These are phyloP conservation scores for Lucifuga dentata DNA, from an alignment of 2,113 vertebrate genomes.

Conservation along the genomic window DNA sequence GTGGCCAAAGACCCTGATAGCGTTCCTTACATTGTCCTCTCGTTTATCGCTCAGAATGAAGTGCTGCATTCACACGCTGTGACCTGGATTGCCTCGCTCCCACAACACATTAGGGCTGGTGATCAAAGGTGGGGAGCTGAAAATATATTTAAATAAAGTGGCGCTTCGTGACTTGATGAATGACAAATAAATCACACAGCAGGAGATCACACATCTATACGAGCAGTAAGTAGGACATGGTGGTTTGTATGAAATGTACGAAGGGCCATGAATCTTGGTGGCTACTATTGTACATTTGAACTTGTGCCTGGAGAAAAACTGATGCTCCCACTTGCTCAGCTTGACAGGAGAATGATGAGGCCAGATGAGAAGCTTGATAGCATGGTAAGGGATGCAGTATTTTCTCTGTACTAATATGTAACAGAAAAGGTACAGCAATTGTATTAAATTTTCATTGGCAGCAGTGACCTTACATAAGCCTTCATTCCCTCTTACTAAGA, in stretches of 20 bases:
- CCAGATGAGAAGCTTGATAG: slow-evolving; percentile 11
- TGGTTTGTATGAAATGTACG: neutral
- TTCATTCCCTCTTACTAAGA: slow-evolving; percentile 68
- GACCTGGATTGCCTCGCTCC: too few relatives aligned
- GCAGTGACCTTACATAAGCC: slow-evolving; percentile 76
- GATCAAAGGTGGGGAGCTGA: neutral
- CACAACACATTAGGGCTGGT: neutral
- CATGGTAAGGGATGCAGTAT: slow-evolving; percentile 26
- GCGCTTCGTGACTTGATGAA: too few relatives aligned
- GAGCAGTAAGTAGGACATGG: too few relatives aligned
- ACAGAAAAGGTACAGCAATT: slow-evolving; percentile 60
- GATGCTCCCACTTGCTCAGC: slow-evolving; percentile 20
- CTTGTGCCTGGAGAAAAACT: slow-evolving; percentile 11
- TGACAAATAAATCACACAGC: neutral
- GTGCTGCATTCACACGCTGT: too few relatives aligned
- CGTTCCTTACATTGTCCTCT: too few relatives aligned
- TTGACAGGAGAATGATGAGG: slow-evolving; percentile 9
- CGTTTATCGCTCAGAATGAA: too few relatives aligned
- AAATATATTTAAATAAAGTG: slow-evolving; percentile 13
- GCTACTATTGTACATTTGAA: neutral
- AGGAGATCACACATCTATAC: too few relatives aligned
- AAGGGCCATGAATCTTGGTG: neutral
- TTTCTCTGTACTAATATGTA: slow-evolving; percentile 56
- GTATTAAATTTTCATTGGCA: slow-evolving; percentile 68
- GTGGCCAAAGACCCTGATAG: too few relatives aligned